Evolutionary conservation across 2,797 vertebrate species (phyloP), one percentile per base, ranked within the genome.

Genomic region (Hydrophis major): DNA sequence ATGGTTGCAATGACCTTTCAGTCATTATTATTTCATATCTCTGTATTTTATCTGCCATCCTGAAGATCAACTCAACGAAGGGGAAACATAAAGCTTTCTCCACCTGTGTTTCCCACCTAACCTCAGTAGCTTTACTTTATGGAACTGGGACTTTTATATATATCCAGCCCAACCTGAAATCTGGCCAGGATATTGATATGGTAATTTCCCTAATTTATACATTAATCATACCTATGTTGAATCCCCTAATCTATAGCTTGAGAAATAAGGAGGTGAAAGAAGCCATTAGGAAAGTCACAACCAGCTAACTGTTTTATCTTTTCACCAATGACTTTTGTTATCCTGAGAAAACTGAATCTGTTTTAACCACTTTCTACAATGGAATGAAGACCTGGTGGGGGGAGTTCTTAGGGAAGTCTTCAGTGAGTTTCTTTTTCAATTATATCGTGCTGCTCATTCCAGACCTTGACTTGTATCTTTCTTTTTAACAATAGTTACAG

Each of bases 251-350:
- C 86, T 91, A 91, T 37, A 87, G 60, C 32, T 87, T 91, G 22
- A 66, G 91, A 91, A 87, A 91, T 60, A 87, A 69, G 87, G 91
- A 92, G 10, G 87, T 59, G 32, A 92, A 92, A 92, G 63, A 92
- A 56, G 87, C 91, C 27, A 57, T 92, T 28, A 74, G 32, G 74
- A 92, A 57, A 59, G 10, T 12, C 14, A 42, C 50, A 28, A 42
- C 8, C 18, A 25, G 55, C 4, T 69, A 14, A 55, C n/a, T 6
- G 47, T 6, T 18, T 61, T 61, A 32, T 61, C 10, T 87, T 91
- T 12, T 27, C 57, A 63, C 50, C 13, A 91, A 63, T 42, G 12
- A 16, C 8, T 47, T 11, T 14, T 14, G 13, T 63, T 87, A 32
- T 11, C 5, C 47, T 87, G 42, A 91, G 0, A 28, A 83, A 12